phyloP scores from a whole-genome alignment of 2,888 invertebrate species.

The Tupiocoris notatus region DNA sequence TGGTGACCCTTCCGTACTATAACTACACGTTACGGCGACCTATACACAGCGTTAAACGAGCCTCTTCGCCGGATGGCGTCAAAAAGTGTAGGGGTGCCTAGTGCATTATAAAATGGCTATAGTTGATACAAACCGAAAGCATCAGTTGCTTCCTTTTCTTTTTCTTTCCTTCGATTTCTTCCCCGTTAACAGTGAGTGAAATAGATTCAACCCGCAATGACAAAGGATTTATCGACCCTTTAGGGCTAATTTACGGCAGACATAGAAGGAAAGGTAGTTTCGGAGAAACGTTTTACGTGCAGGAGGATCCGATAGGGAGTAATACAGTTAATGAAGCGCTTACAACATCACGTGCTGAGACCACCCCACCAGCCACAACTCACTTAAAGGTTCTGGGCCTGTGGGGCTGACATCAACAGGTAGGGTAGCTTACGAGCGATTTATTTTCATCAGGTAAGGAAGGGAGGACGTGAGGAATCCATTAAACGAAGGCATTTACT shows the following conservation, averaged over 20 bases:
- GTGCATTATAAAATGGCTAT: too few relatives aligned
- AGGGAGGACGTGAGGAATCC: not conserved
- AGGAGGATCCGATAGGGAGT: not conserved
- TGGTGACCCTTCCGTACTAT: too few relatives aligned
- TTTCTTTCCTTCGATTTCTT: too few relatives aligned
- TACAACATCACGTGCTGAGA: not conserved
- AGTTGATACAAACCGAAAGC: too few relatives aligned
- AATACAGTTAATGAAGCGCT: not conserved
- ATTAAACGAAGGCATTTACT: not conserved
- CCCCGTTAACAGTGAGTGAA: too few relatives aligned
- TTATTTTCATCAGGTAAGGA: not conserved
- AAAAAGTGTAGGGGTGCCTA: too few relatives aligned
- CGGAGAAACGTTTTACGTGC: too few relatives aligned
- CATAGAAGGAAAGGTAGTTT: not conserved
- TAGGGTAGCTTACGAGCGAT: not conserved
- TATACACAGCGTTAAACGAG: too few relatives aligned
- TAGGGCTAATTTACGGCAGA: not conserved
- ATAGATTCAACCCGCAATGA: too few relatives aligned
- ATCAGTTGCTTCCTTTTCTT: too few relatives aligned
- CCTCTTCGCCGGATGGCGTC: too few relatives aligned
- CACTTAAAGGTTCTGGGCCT: not conserved
- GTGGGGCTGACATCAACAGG: not conserved
- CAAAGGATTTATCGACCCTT: not conserved
- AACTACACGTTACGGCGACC: too few relatives aligned
- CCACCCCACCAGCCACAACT: not conserved